A percentile compares a stretch with the other conserved stretches of the same genome.
phyloP scores from a whole-genome alignment of 1,140 invertebrate species.

The Papilio glaucus region DNA sequence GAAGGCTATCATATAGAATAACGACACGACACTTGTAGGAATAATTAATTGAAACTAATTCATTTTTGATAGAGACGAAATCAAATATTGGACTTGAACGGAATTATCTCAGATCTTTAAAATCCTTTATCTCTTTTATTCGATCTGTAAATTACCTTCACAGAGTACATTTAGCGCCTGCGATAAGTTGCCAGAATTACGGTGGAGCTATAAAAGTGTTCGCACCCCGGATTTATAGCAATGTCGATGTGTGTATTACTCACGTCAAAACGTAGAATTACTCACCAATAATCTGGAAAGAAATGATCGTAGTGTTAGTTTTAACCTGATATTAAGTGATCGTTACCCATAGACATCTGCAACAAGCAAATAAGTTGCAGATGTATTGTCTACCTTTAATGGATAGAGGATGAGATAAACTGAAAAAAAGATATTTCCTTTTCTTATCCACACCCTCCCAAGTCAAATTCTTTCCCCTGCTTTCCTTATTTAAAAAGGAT shows the following conservation, averaged over 20 bases:
- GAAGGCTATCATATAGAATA: no score
- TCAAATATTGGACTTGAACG: not conserved
- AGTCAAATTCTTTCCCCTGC: no score
- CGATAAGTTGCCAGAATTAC: conserved; percentile 31
- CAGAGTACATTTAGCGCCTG: conserved; percentile 19
- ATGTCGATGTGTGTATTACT: conserved; percentile 7
- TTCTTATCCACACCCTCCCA: no score
- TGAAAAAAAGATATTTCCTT: no score
- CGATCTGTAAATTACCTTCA: conserved; percentile 19
- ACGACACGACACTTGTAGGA: no score
- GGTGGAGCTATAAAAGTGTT: conserved; percentile 25
- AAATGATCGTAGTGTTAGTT: not conserved
- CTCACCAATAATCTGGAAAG: conserved; percentile 14
- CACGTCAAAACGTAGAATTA: not conserved
- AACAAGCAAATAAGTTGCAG: no score
- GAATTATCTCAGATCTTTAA: not conserved
- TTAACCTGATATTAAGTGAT: no score
- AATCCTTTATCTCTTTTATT: conserved; percentile 11
- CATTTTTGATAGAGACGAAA: not conserved
- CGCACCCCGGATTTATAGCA: conserved; percentile 6
- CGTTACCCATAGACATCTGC: no score
- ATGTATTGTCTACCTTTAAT: no score
- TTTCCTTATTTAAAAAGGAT: no score
- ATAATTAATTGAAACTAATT: no score
- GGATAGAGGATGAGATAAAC: no score